Base-by-base conservation (phyloP, 2,797 vertebrate genomes). In the Spondyliosoma cantharus region DNA sequence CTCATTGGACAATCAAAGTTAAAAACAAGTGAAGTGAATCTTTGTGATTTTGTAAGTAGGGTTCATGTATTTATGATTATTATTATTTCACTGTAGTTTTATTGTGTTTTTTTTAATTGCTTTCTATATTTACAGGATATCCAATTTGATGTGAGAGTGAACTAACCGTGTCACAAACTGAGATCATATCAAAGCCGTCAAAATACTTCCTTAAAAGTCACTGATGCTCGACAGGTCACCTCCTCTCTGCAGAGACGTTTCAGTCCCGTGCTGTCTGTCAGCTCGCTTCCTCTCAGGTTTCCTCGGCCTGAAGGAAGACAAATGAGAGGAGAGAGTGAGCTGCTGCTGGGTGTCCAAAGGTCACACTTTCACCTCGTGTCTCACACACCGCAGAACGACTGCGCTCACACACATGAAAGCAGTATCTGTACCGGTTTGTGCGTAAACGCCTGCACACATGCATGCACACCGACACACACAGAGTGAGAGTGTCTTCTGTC, bases 251-350 rank as follows among this genome's bases (percentile, higher is more conserved):
- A 17, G 78, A 25, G 7, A 8, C 15, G 19, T 27, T 5, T 62
- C 74, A 45, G 73, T 43, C 71, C 61, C 17, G n/a, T 22, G 53
- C 50, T 0, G 17, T 76, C 53, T 24, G 53, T 75, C 81, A 22
- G 62, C 32, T 83, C 52, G 42, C 59, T 63, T 66, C 78, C 32
- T 87, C 88, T 87, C 72, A 5, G 50, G 81, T 86, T 88, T 79
- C 84, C 71, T 80, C 66, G 3, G 29, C 74, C 89, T 85, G 82
- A 85, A 85, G 72, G 69, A 78, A 84, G 86, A 90, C 82, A 89
- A 86, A 90, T 5, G 74, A 85, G 82, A 88, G 60, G 64, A 82
- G 85, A 84, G 83, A 81, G 82, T 84, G 83, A 89, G 78, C 68
- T 24, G 64, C 57, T 17, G 61, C 61, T 3, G 37, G 61, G 60